These are phyloP conservation scores for Pongo abelii DNA, from an alignment of 2,113 vertebrate genomes.

Conservation along the genomic window DNA sequence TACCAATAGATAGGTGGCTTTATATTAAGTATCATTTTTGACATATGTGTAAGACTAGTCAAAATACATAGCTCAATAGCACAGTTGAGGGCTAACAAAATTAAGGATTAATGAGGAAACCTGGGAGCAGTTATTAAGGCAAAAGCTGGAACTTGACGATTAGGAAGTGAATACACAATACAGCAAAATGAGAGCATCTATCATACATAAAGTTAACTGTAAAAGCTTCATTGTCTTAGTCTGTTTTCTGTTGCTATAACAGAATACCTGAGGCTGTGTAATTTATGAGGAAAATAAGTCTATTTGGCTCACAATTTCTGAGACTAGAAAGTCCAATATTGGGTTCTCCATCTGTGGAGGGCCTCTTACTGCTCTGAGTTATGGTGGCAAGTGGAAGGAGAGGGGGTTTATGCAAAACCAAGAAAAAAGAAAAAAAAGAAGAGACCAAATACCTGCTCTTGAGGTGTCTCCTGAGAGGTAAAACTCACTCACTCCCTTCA, in stretches of 20 bases:
- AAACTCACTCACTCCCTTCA: neutral
- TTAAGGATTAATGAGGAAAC: neutral
- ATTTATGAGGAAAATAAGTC: neutral
- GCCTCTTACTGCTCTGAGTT: neutral
- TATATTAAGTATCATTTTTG: neutral
- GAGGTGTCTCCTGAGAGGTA: neutral
- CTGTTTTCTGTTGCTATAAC: neutral
- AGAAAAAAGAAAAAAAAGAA: too few relatives aligned
- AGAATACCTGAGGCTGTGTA: neutral
- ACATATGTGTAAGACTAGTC: neutral
- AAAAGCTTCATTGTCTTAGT: neutral
- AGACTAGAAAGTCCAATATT: neutral
- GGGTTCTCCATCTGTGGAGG: neutral
- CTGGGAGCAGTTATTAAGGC: neutral
- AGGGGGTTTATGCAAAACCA: neutral
- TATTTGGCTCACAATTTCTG: neutral
- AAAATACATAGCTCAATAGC: neutral
- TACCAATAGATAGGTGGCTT: neutral
- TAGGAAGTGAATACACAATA: neutral
- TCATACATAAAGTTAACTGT: neutral
- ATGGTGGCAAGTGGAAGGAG: neutral
- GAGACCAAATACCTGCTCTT: neutral
- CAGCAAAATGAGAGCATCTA: neutral
- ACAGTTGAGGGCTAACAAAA: neutral
- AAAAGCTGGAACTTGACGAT: neutral